Conservation (phyloP, 1,140 invertebrate genomes). For the Hyles vespertilio region DNA sequence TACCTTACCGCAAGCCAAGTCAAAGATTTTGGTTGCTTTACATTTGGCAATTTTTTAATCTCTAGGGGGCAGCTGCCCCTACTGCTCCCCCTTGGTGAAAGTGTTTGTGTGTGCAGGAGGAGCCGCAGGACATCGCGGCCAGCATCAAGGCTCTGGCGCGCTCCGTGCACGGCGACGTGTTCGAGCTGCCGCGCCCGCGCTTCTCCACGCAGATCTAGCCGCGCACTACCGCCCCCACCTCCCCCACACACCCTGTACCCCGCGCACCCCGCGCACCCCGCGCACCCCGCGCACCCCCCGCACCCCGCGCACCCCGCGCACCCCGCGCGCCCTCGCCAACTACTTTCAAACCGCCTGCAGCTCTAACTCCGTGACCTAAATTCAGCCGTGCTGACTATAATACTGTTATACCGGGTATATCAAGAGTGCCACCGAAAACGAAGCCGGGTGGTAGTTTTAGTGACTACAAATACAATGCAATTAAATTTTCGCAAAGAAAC, state of each 20-base stretch:
- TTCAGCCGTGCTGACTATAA: not conserved
- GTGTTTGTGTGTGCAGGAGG: slow-evolving; percentile 40
- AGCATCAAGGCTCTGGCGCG: slow-evolving; percentile 91
- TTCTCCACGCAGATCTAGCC: slow-evolving; percentile 87
- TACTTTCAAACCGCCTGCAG: slow-evolving; percentile 3
- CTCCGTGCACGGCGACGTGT: slow-evolving; percentile 91
- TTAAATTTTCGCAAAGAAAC: no score
- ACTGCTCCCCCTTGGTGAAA: not conserved
- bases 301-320: no score
- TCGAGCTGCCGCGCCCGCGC: slow-evolving; percentile 88
- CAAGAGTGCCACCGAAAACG: no score
- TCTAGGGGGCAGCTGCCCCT: no score
- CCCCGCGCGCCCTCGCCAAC: not conserved
- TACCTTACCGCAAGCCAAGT: no score
- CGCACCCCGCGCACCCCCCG: not conserved
- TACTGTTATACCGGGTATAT: no score
- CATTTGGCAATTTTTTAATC: no score
- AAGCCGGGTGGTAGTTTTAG: no score
- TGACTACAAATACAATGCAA: no score
- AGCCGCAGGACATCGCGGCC: slow-evolving; percentile 84
- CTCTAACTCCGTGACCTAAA: not conserved
- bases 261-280: not conserved
- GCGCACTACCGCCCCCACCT: not conserved
- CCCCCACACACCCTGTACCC: no score
- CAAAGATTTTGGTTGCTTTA: no score